Evolutionary conservation across 2,797 vertebrate genomes (phyloP), one percentile per base, ranked within the genome.

Genomic region (Chaunax sp.): DNA sequence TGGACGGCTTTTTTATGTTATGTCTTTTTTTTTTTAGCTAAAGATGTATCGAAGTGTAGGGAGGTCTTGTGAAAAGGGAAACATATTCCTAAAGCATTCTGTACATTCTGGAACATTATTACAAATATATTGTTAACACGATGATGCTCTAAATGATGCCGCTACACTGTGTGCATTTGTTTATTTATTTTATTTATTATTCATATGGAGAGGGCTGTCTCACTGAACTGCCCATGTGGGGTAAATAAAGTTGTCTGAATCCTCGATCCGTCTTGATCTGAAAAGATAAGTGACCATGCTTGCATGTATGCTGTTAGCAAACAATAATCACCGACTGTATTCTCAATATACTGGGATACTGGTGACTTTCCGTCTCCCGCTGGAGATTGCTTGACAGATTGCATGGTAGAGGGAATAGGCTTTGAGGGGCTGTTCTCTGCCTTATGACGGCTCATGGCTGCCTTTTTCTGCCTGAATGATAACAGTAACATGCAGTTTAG

Each of bases 381-480:
- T 52, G 73, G 84, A 88, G 65, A 71, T 82, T 69, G 50, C 78
- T 81, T 75, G 62, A 81, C 52, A 84, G 72, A 57, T 65, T 79
- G 76, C 82, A 81, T 61, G 18, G 38, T 26, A 60, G 62, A 63
- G 57, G 53, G 46, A 33, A 60, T 57, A 15, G 60, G 59, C 44
- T 71, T 60, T 73, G 65, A 72, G 75, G 45, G 66, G 71, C 66
- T 71, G 50, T 69, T 72, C 53, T 83, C 75, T 73, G 75, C 77
- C 63, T 64, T 64, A 69, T 84, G 79, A 83, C 75, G 88, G 67
- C 73, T 81, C 76, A 77, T 75, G 64, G 72, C 72, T 84, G 72
- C 72, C n/a, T 83, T 79, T 75, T 75, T 87, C 81, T 77, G 85
- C 85, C 60, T 80, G 72, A 78, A 58, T 84, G 78, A 77, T 60